A percentile compares a stretch with the other conserved stretches of the same genome.
phyloP scores from a whole-genome alignment of 2,888 invertebrate species.

The Oxyteleia sp. region DNA sequence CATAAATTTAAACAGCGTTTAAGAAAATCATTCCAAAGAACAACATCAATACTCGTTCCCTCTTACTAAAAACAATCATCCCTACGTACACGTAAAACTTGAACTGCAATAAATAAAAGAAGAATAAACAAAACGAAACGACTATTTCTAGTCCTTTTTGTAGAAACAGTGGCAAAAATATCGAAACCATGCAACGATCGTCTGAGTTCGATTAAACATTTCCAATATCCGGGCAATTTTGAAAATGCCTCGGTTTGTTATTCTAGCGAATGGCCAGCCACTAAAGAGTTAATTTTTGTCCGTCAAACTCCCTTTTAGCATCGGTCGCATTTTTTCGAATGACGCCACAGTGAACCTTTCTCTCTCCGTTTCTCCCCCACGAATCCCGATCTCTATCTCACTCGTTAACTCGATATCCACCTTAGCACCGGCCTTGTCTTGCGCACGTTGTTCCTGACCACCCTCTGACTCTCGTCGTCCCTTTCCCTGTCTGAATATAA shows the following conservation, averaged over 20 bases:
- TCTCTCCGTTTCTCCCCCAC: constrained; percentile 27
- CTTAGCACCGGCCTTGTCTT: constrained; percentile 62
- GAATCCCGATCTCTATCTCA: constrained; percentile 16
- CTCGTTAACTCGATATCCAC: constrained; percentile 62
- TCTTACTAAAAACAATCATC: constrained; percentile 10
- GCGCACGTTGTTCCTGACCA: constrained; percentile 57
- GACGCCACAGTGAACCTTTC: constrained; percentile 40
- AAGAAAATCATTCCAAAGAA: constrained; percentile 33
- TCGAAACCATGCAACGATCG: background rate
- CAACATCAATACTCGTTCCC: constrained; percentile 17
- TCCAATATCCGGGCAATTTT: constrained; percentile 1
- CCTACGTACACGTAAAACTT: background rate
- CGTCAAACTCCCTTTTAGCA: constrained; percentile 11
- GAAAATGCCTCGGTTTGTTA: background rate
- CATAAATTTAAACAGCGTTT: constrained; percentile 19
- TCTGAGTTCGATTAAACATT: background rate
- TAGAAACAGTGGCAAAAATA: background rate
- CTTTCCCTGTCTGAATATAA: constrained; percentile 32
- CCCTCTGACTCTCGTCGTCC: constrained; percentile 51
- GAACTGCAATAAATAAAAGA: background rate
- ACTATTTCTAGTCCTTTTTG: background rate
- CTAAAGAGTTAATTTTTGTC: constrained; percentile 40
- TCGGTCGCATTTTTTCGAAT: constrained; percentile 40
- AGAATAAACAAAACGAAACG: background rate
- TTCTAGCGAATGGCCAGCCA: background rate